Conservation (phyloP, 2,797 vertebrate genomes). For the Eremophila alpestris region DNA sequence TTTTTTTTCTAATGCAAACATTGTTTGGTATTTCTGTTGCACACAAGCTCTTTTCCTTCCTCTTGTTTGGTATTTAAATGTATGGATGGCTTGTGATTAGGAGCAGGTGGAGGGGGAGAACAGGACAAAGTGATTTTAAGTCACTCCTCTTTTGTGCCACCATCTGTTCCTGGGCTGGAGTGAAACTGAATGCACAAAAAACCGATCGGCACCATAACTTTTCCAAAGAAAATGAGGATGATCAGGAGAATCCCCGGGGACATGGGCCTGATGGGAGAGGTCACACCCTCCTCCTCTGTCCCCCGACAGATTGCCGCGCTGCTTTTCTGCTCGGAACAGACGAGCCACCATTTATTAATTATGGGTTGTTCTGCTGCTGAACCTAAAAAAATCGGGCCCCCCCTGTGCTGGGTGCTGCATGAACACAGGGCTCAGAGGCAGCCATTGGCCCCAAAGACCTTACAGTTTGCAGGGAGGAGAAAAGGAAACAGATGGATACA, state of each 20-base stretch:
- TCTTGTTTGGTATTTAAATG: conserved; percentile 70
- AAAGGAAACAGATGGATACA: conserved; percentile 66
- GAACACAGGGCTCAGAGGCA: conserved; percentile 49
- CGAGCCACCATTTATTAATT: conserved; percentile 64
- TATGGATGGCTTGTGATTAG: conserved; percentile 67
- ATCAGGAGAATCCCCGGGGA: conserved; percentile 56
- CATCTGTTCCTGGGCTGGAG: conserved; percentile 68
- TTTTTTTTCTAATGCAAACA: conserved; percentile 60
- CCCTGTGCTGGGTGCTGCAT: conserved; percentile 12
- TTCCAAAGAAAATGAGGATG: conserved; percentile 67
- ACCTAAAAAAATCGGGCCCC: conserved; percentile 32
- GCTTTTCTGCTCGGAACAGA: conserved; percentile 61
- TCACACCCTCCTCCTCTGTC: conserved; percentile 59
- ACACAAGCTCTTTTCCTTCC: conserved; percentile 57
- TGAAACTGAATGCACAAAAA: conserved; percentile 68
- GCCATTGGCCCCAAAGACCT: conserved; percentile 46
- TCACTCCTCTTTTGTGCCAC: conserved; percentile 69
- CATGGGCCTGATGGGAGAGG: conserved; percentile 55
- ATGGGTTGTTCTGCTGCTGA: conserved; percentile 55
- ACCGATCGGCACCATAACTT: conserved; percentile 59
- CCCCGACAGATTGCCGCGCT: conserved; percentile 56
- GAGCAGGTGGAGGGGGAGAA: conserved; percentile 64
- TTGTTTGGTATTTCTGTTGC: conserved; percentile 65
- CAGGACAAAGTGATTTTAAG: conserved; percentile 66
- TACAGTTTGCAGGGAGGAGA: conserved; percentile 49